Base-by-base conservation (phyloP, 2,113 vertebrate genomes). In the Uropsilus gracilis region DNA sequence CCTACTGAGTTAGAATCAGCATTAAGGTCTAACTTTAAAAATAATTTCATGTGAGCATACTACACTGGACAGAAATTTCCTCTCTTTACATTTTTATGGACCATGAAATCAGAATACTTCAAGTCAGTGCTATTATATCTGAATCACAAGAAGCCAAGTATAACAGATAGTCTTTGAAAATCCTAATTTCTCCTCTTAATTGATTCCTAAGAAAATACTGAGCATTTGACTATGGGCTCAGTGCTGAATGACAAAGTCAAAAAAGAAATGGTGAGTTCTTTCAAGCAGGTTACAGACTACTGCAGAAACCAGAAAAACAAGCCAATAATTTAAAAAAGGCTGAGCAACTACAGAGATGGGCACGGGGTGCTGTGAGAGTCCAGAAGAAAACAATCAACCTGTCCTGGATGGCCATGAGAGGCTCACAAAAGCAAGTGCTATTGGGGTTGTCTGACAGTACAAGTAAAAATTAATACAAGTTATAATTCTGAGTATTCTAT, bases 21-120 rank as follows among this genome's bases (percentile, higher is more conserved):
- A 94, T 75, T 94, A 86, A 94, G 26, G 3, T 78, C n/a, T 90
- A 24, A 77, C 50, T 94, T 94, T 76, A 50, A 88, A 92, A 86
- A 73, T 86, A 77, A 75, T 59, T 81, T 87, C 53, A 77, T 63
- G 24, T 77, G 86, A 64, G 55, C 44, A 88, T 26, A 64, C 24
- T 13, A 77, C 18, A 94, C 4, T 63, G 22, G 10, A 59, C 32
- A 85, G 53, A 91, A 5, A 8, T 46, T 55, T 71, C 37, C 80
- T 86, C 18, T 32, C 12, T 81, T 46, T 91, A 16, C 6, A 63
- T 42, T 39, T 86, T 37, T 10, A 53, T n/a, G 20, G 16, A 11
- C 69, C 53, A 46, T 85, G 20, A 95, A 88, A 85, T 90, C 13
- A 87, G 80, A 85, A 68, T 77, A 76, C 32, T 73, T 87, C 55